Conservation (phyloP, 2,888 invertebrate genomes). For the Andrena hattorfiana region DNA sequence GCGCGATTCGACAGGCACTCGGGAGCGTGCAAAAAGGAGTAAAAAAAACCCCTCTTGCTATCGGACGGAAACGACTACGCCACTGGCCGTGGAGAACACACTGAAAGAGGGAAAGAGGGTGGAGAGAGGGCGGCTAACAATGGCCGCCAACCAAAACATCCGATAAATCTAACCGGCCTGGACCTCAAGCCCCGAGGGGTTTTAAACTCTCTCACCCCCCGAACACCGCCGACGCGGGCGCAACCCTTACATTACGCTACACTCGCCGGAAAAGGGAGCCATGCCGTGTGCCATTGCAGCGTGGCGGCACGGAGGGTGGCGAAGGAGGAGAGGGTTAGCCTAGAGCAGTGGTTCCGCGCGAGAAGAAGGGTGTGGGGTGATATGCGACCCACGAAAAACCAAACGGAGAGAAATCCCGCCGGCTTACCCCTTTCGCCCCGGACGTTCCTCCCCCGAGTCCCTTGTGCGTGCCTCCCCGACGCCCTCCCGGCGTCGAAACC, state of each 20-base stretch:
- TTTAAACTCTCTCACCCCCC: conserved; percentile 82
- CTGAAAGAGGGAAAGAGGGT: conserved; percentile 68
- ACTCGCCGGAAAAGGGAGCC: conserved; percentile 77
- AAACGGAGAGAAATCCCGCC: conserved; percentile 76
- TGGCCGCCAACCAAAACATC: conserved; percentile 85
- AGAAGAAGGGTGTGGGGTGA: conserved; percentile 64
- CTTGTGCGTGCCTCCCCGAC: conserved; percentile 10
- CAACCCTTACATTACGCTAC: conserved; percentile 84
- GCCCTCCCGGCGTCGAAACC: conserved; percentile 36
- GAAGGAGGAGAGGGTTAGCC: conserved; percentile 55
- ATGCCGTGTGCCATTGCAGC: conserved; percentile 70
- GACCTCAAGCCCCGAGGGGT: conserved; percentile 84
- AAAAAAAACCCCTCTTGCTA: conserved; percentile 60
- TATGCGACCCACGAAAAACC: conserved; percentile 81
- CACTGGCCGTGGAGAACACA: conserved; percentile 68
- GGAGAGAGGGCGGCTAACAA: conserved; percentile 81
- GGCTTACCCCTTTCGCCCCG: conserved; percentile 29
- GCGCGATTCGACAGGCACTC: conserved; percentile 36
- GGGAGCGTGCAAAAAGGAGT: conserved; percentile 29
- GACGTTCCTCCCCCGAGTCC: conserved; percentile 50
- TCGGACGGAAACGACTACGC: conserved; percentile 68
- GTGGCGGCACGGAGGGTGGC: conserved; percentile 52
- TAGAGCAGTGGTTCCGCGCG: conserved; percentile 41
- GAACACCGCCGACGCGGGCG: conserved; percentile 73
- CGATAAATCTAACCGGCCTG: conserved; percentile 85